Base-by-base conservation (phyloP, 2,888 invertebrate species). In the Eupelmus urozonus region DNA sequence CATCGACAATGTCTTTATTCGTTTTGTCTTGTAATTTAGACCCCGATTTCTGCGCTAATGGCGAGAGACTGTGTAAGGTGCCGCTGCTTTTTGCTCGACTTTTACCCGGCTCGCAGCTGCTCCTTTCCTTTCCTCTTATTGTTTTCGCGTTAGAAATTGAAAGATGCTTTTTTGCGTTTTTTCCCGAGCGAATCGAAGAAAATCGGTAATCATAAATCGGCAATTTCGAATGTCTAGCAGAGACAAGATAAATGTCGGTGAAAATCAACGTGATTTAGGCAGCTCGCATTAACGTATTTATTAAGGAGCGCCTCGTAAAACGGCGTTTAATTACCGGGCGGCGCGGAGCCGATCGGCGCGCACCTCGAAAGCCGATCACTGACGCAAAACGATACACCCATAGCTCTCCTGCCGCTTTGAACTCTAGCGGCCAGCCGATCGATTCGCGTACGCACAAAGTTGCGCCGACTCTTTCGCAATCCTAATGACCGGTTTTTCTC, bases 1-100 rank as follows among this genome's bases (percentile, higher is more conserved):
- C 13, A 45, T n/a, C 76, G 78, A 78, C 78, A 73, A 78, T 78
- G 78, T 78, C 78, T 78, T 70, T 65, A 76, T 76, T 57, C 63
- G 55, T 29, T 65, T 57, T 55, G 29, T 42, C 65, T 40, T 53
- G 71, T 42, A 70, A 70, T 59, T 25, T 29, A 27, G 40, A 13
- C 40, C 20, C 27, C 3, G n/a, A 2, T 67, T 34, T 40, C 51
- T 42, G 40, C 40, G 27, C 42, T 51, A 72, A 40, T 62, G 20
- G 25, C 42, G 3, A 7, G 2, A 16, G 45, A 27, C 49, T 27
- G 9, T 0, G 9, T 0, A 25, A 55, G 55, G 27, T 29, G 57
- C 29, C 29, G 5, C 27, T 27, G 11, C 11, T 45, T 49, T 53
- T 34, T 55, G 16, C 34, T n/a, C 18, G 16, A 7, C 25, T 25